These are phyloP conservation scores for Tympanuchus pallidicinctus DNA, from an alignment of 2,113 vertebrate species.

Conservation along the genomic window DNA sequence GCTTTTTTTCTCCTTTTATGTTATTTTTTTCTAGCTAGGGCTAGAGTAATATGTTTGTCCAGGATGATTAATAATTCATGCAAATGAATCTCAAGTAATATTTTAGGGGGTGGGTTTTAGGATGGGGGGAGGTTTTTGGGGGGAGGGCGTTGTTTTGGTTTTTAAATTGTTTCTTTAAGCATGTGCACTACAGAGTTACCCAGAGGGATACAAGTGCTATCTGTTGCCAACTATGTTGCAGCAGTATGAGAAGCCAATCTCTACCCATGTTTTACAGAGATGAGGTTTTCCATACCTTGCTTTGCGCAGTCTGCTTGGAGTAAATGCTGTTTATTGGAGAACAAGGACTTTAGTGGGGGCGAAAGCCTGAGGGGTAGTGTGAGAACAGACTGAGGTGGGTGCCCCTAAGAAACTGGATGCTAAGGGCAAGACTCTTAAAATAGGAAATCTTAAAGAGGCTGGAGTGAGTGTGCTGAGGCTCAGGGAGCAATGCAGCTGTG, in stretches of 20 bases:
- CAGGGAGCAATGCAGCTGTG: not conserved
- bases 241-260: not conserved
- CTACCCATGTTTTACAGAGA: not conserved
- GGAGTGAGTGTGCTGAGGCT: not conserved
- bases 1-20: not conserved
- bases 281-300: not conserved
- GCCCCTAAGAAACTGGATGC: not conserved
- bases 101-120: constrained; percentile 15
- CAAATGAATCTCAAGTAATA: constrained; percentile 63
- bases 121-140: not conserved
- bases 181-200: constrained; percentile 58
- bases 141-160: not conserved
- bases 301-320: constrained; percentile 18
- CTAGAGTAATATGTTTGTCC: constrained; percentile 56
- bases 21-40: constrained; percentile 63
- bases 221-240: constrained; percentile 11
- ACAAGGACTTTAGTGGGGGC: not conserved
- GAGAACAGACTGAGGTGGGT: not conserved
- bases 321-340: not conserved
- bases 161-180: constrained; percentile 59
- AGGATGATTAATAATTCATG: constrained; percentile 48
- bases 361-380: not conserved
- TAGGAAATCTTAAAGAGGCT: not conserved
- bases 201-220: not conserved
- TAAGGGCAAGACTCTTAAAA: not conserved